Conservation (phyloP, 2,888 invertebrate genomes). For the Agrotis puta region DNA sequence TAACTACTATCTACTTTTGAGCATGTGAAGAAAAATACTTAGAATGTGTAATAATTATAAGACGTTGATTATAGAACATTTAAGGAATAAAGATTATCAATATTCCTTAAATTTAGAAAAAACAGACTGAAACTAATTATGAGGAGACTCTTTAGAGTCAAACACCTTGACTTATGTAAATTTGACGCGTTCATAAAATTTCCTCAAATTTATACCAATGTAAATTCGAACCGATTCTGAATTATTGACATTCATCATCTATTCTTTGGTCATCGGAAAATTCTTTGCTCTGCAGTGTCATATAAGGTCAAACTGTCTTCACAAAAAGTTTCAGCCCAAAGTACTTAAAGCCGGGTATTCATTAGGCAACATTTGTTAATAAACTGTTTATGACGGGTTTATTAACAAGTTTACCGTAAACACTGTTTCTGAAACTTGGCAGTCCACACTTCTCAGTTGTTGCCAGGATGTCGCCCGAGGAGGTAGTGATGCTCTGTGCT, state of each 20-base stretch:
- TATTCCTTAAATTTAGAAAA: too few relatives aligned
- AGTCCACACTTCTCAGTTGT: constrained; percentile 15
- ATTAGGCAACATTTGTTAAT: neutral
- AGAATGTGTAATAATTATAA: neutral
- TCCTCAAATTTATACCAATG: too few relatives aligned
- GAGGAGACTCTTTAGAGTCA: neutral
- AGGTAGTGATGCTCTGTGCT: too few relatives aligned
- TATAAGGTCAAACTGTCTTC: neutral
- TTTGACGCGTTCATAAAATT: too few relatives aligned
- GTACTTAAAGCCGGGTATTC: neutral
- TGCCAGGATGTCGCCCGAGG: constrained; percentile 6
- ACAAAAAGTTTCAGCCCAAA: neutral
- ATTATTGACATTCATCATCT: too few relatives aligned
- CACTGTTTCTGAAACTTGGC: constrained; percentile 17
- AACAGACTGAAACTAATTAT: constrained; percentile 10
- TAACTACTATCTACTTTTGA: neutral
- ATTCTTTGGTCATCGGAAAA: neutral
- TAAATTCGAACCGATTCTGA: neutral
- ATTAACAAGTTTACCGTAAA: too few relatives aligned
- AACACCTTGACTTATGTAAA: too few relatives aligned
- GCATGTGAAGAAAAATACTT: neutral
- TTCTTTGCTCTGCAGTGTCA: neutral
- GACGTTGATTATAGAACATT: neutral
- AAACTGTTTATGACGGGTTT: neutral
- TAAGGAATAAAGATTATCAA: too few relatives aligned